Base-by-base conservation (phyloP, 2,797 vertebrate species). In the Garrulus glandarius region DNA sequence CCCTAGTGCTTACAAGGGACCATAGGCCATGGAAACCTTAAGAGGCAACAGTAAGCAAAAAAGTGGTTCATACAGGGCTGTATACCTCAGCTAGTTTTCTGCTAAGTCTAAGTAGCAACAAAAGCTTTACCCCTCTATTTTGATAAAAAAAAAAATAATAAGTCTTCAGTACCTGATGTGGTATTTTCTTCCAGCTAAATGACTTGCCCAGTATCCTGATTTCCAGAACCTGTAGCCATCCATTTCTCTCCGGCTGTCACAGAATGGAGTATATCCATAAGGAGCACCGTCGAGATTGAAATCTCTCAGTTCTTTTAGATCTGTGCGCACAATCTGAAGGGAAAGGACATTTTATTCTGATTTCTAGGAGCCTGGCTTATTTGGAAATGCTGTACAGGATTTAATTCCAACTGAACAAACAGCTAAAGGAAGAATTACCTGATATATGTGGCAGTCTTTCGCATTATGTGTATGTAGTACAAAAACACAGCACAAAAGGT, bases 191-290 rank as follows among this genome's bases (percentile, higher is more conserved):
- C 99, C 99, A 17, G 99, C 99, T 84, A 99, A 98, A 93, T 99
- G 99, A 92, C 99, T 99, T 70, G 99, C 99, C 99, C 99, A 99
- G 97, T 99, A 99, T 10, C 99, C 99, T 0, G 99, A 99, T 88
- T 99, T 99, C 99, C 99, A 99, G 98, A 99, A 99, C 82, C 99
- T 98, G 92, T 99, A 99, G 49, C 99, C 99, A 89, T 99, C 99
- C 99, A 99, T 99, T 96, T 99, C 99, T 91, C 97, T 98, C 12
- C 99, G 97, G 95, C 99, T 99, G 79, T 99, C 99, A 64, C 99
- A 99, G 98, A 99, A 99, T 0, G 99, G 99, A 4, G 99, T 99
- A 76, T 99, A 99, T 18, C 99, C 99, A 5, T 99, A 99, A 1
- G 99, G 99, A 17, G 99, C 99, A 23, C 99, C 99, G 17, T 99